phyloP scores from a whole-genome alignment of 1,140 invertebrate species.

The Drosophila punjabiensis region DNA sequence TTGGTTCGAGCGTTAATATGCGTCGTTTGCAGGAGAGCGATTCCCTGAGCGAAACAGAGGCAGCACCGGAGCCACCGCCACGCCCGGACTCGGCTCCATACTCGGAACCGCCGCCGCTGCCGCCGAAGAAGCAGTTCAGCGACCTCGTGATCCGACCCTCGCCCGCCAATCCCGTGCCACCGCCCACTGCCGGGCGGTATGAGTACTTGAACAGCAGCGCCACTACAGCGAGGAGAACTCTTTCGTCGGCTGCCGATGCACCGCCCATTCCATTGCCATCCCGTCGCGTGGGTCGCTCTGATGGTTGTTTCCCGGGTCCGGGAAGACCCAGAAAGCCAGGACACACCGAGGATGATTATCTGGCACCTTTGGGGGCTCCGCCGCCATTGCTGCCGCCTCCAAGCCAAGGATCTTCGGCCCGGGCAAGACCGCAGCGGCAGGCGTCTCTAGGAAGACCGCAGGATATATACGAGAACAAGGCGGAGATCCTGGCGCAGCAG shows the following conservation, averaged over 20 bases:
- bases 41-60: slow-evolving; percentile 85
- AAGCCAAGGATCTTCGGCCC: slow-evolving; percentile 53
- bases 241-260: slow-evolving; percentile 63
- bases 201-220: slow-evolving; percentile 67
- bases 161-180: slow-evolving; percentile 27
- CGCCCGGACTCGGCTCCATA: slow-evolving; percentile 86
- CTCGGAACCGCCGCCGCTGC: slow-evolving; percentile 92
- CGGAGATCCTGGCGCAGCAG: slow-evolving; percentile 67
- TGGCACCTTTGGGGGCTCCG: slow-evolving; percentile 86
- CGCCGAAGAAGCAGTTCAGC: slow-evolving; percentile 91
- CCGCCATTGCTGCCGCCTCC: slow-evolving; percentile 78
- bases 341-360: slow-evolving; percentile 88
- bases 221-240: slow-evolving; percentile 39
- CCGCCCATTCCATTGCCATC: slow-evolving; percentile 89
- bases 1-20: slow-evolving; percentile 84
- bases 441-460: slow-evolving; percentile 63
- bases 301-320: slow-evolving; percentile 85
- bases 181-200: slow-evolving; percentile 58
- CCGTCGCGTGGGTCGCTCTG: slow-evolving; percentile 87
- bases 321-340: slow-evolving; percentile 85
- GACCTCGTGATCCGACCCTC: slow-evolving; percentile 84
- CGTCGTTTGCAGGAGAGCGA: slow-evolving; percentile 83
- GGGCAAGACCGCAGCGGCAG: slow-evolving; percentile 68
- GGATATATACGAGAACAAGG: slow-evolving; percentile 82
- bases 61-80: slow-evolving; percentile 90